phyloP scores from a whole-genome alignment of 2,797 vertebrate species.

The Schizopygopsis pylzovi region DNA sequence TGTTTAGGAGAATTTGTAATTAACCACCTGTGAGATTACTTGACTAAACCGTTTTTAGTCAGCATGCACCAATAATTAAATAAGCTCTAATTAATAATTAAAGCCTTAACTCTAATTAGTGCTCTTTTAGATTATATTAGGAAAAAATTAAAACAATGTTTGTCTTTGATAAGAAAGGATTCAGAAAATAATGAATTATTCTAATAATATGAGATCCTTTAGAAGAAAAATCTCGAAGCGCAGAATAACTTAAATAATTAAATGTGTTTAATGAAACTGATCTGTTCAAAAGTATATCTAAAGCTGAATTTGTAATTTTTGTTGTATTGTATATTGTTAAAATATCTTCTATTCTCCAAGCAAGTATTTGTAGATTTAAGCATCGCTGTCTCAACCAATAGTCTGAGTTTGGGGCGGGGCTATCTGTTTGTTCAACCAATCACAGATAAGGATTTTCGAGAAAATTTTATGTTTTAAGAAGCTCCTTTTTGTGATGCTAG shows the following conservation, averaged over 20 bases:
- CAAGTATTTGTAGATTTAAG: background rate
- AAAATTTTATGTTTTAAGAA: background rate
- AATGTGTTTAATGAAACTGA: background rate
- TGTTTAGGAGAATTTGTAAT: background rate
- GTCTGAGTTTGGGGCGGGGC: background rate
- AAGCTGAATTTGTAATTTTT: background rate
- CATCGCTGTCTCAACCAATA: background rate
- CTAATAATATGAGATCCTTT: background rate
- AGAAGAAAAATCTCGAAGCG: background rate
- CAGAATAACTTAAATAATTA: background rate
- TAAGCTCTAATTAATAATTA: background rate
- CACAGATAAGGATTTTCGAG: too few relatives aligned
- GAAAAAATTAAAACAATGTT: background rate
- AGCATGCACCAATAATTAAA: conserved; percentile 17
- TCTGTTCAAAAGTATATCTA: background rate
- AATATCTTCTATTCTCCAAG: background rate
- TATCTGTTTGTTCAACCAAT: background rate
- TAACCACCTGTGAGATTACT: background rate
- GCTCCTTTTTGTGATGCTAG: background rate
- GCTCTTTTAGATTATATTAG: background rate
- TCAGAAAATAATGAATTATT: background rate
- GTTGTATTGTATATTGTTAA: background rate
- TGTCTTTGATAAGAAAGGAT: background rate
- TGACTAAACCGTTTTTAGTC: background rate
- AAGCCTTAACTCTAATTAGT: background rate